These are phyloP conservation scores for Etheostoma perlongum DNA, from an alignment of 2,797 vertebrate species.

Conservation along the genomic window DNA sequence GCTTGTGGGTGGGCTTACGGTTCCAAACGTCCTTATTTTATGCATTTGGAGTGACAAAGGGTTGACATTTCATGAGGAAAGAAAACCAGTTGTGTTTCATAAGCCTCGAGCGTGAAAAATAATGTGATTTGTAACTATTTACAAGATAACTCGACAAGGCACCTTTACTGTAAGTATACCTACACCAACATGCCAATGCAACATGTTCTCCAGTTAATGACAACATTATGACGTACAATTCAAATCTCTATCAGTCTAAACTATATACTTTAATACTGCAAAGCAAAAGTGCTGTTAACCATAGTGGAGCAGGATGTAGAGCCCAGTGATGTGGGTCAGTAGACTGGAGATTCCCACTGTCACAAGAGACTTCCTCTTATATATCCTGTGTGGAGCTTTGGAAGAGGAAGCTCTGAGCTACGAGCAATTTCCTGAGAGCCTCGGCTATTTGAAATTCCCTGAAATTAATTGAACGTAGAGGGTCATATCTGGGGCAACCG, in stretches of 20 bases:
- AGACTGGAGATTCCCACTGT: constrained; percentile 71
- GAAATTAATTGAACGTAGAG: constrained; percentile 47
- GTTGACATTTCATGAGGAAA: not conserved
- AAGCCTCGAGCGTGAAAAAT: constrained; percentile 1
- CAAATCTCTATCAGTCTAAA: not conserved
- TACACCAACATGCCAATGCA: not conserved
- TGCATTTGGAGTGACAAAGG: too few relatives aligned
- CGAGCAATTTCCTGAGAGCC: constrained; percentile 76
- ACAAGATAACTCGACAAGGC: not conserved
- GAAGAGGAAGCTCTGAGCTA: constrained; percentile 69
- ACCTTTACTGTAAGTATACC: not conserved
- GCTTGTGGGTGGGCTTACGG: too few relatives aligned
- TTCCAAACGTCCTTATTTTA: too few relatives aligned
- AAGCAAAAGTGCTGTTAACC: not conserved
- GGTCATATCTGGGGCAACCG: constrained; percentile 54
- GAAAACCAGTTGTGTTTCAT: not conserved
- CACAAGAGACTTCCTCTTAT: constrained; percentile 76
- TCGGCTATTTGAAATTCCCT: constrained; percentile 55
- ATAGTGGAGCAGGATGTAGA: constrained; percentile 29
- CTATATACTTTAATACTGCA: not conserved
- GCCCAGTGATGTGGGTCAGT: constrained; percentile 75
- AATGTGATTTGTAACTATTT: not conserved
- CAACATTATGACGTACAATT: not conserved
- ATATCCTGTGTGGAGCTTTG: constrained; percentile 1
- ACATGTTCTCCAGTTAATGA: not conserved